Percentiles rank a stretch among this genome's conserved stretches.
phyloP scores from a whole-genome alignment of 2,888 invertebrate genomes.

The Hirtodrosophila trivittata region DNA sequence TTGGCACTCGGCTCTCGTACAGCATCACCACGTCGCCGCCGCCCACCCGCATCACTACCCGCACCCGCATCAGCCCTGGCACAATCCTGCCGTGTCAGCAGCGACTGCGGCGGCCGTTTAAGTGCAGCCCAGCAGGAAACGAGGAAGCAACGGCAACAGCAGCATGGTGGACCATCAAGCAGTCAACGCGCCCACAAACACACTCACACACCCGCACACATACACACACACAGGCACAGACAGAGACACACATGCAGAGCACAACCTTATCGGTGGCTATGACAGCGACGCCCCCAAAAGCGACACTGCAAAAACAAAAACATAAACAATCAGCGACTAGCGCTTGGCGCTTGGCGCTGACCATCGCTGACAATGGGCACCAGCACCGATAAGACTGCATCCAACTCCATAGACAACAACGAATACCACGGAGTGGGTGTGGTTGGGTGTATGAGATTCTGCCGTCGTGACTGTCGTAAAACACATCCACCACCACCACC shows the following conservation, averaged over 20 bases:
- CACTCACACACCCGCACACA: slow-evolving; percentile 13
- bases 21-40: slow-evolving; percentile 79
- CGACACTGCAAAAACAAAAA: slow-evolving; percentile 15
- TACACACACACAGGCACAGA: slow-evolving; percentile 3
- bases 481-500: slow-evolving; percentile 50
- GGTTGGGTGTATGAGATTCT: slow-evolving; percentile 16
- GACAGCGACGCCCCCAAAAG: slow-evolving; percentile 41
- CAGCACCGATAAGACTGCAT: slow-evolving; percentile 20
- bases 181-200: slow-evolving; percentile 15
- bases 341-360: slow-evolving; percentile 8
- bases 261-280: slow-evolving; percentile 18
- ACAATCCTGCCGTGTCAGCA: slow-evolving; percentile 83
- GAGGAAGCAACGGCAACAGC: slow-evolving; percentile 12
- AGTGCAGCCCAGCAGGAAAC: slow-evolving; percentile 28
- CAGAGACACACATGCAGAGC: slow-evolving; percentile 7
- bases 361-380: slow-evolving; percentile 13
- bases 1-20: slow-evolving; percentile 84
- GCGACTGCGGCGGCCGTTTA: slow-evolving; percentile 82
- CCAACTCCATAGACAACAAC: slow-evolving; percentile 33
- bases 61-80: slow-evolving; percentile 84
- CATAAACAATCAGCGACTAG: slow-evolving; percentile 15
- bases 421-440: slow-evolving; percentile 24
- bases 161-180: slow-evolving; percentile 16
- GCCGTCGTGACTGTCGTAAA: slow-evolving; percentile 40
- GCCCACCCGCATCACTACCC: slow-evolving; percentile 82